Evolutionary conservation across 2,113 vertebrate genomes (phyloP).

Genomic region (Notothenia coriiceps): DNA sequence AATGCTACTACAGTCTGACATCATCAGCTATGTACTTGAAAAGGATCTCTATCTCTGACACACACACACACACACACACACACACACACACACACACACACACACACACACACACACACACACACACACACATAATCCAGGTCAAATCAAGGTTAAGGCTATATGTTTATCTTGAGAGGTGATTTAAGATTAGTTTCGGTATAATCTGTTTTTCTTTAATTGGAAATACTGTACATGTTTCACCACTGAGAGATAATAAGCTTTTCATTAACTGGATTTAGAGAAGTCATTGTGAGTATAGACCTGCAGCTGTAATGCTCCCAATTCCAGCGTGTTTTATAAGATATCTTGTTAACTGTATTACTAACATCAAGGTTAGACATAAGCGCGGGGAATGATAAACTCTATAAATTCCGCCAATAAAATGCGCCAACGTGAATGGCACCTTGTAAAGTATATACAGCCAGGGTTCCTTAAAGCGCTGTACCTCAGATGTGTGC

Average conservation of each 20-base stretch:
- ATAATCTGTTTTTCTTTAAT: conserved; percentile 59
- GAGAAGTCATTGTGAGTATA: conserved; percentile 39
- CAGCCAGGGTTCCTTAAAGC: conserved; percentile 19
- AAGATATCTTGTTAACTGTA: conserved; percentile 20
- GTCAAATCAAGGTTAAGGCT: conserved; percentile 24
- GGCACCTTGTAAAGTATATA: conserved; percentile 19
- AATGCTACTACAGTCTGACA: conserved; percentile 28
- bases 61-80: background rate
- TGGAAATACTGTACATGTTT: conserved; percentile 42
- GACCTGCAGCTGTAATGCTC: conserved; percentile 29
- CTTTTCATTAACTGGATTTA: conserved; percentile 67
- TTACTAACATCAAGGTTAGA: conserved; percentile 17
- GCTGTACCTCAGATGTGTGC: conserved; percentile 63
- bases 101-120: background rate
- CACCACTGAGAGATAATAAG: conserved; percentile 50
- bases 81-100: background rate
- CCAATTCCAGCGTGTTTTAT: conserved; percentile 20
- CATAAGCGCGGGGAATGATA: background rate
- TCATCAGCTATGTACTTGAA: conserved; percentile 18
- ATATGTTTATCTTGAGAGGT: conserved; percentile 18
- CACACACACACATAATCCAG: background rate
- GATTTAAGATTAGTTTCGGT: conserved; percentile 55
- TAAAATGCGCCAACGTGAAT: conserved; percentile 20
- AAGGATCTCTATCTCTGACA: background rate
- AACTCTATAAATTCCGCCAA: conserved; percentile 21